Base-by-base conservation (phyloP, 2,113 vertebrate genomes). In the Psettodes erumei region DNA sequence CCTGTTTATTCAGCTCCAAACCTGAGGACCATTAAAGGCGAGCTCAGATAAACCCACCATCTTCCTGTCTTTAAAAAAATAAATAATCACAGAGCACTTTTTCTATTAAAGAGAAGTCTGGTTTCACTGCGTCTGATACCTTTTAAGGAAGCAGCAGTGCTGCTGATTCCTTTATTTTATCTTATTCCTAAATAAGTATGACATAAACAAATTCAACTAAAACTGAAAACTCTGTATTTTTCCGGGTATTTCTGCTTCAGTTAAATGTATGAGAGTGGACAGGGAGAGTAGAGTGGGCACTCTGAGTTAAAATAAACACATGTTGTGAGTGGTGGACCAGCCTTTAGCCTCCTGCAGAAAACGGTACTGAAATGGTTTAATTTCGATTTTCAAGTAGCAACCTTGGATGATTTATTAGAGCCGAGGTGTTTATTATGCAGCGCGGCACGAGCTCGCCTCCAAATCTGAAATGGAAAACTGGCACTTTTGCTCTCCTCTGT, bases 1-100 rank as follows among this genome's bases (percentile, higher is more conserved):
- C 79, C 75, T 79, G 86, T 88, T 86, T 86, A 81, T 32, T 75
- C 13, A 64, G 38, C 47, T 60, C 76, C 70, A 56, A 25, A 23
- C 45, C n/a, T 16, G 15, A 61, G 7, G 56, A 16, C 76, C 60
- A 51, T 83, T 81, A 79, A 75, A 74, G 45, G 38, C 64, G n/a
- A n/a, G n/a, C n/a, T n/a, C n/a, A 0, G 47, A 8, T 53, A 59
- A 54, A 73, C 55, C 3, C 47, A 6, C 53, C 6, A 35, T 38
- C 65, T 75, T 59, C 75, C 75, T 63, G 61, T 51, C 38, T 28
- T n/a, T n/a, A n/a, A n/a, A n/a, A n/a, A n/a, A n/a, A n/a, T n/a
- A n/a, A n/a, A 15, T 15, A 71, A 54, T 30, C 60, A 53, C 25
- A 53, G 11, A 21, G 19, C 33, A 37, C 42, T 5, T 38, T 59